These are phyloP conservation scores for Lepus townsendii DNA, from an alignment of 2,797 vertebrate genomes.

Conservation along the genomic window DNA sequence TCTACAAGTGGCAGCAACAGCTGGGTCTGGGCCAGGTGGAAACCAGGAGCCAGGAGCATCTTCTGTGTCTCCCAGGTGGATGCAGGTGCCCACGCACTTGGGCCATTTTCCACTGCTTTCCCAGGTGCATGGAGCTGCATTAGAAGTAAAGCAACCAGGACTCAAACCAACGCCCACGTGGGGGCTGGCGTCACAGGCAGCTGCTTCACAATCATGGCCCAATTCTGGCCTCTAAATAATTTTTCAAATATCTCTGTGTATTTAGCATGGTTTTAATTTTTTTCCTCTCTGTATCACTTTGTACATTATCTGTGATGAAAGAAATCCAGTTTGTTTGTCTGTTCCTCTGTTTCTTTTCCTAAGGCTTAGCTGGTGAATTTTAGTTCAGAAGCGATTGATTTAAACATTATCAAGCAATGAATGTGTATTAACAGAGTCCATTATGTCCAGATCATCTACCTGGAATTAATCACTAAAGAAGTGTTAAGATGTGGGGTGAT, in stretches of 20 bases:
- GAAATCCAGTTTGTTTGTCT: background rate
- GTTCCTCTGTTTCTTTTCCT: background rate
- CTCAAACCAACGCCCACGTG: too few species aligned
- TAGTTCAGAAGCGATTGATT: background rate
- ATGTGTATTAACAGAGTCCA: background rate
- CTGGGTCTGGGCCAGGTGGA: too few species aligned
- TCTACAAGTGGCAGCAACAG: too few species aligned
- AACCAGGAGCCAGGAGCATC: background rate
- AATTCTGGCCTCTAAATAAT: background rate
- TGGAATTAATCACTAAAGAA: background rate
- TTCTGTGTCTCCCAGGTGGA: too few species aligned
- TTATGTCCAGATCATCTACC: background rate
- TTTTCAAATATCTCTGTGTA: background rate
- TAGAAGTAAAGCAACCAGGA: too few species aligned
- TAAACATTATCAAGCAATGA: background rate
- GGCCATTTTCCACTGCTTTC: too few species aligned
- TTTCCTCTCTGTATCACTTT: background rate
- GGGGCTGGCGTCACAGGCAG: too few species aligned
- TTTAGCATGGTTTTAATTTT: background rate
- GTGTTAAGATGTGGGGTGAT: too few species aligned
- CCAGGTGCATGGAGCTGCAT: too few species aligned
- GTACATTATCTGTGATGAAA: background rate
- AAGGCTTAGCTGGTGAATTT: background rate
- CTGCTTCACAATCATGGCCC: too few species aligned
- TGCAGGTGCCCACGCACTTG: too few species aligned